Conservation (phyloP, 2,113 vertebrate species). For the Chelonoidis abingdonii region DNA sequence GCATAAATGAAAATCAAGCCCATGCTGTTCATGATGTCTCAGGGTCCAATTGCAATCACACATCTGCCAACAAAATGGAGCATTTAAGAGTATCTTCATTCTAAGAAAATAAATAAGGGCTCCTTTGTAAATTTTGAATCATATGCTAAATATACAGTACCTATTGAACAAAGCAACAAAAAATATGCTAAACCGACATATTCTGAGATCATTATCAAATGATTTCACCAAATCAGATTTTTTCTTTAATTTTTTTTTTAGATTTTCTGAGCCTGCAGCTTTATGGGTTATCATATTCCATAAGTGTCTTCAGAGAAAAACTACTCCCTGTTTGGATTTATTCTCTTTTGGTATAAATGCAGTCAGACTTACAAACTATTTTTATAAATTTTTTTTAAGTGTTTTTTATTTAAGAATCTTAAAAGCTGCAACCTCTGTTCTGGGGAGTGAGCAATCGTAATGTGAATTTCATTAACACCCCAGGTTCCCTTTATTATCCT, state of each 20-base stretch:
- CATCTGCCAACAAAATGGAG: not conserved
- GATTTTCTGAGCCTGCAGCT: not conserved
- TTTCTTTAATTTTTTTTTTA: not conserved
- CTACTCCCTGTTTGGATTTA: not conserved
- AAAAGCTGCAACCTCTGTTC: not conserved
- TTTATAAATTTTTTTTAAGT: not conserved
- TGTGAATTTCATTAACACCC: not conserved
- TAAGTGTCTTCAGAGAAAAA: not conserved
- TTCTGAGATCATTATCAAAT: not conserved
- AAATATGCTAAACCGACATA: not conserved
- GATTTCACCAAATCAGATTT: not conserved
- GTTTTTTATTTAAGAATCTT: fast-evolving
- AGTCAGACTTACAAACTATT: not conserved
- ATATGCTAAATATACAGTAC: not conserved
- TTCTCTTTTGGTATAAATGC: not conserved
- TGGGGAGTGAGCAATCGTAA: not conserved
- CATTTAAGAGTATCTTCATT: not conserved
- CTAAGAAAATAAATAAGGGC: not conserved
- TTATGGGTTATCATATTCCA: not conserved
- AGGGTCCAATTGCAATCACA: not conserved
- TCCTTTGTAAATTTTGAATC: not conserved
- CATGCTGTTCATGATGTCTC: not conserved
- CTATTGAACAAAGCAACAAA: not conserved
- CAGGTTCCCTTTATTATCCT: not conserved
- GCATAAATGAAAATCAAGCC: fast-evolving